Base-by-base conservation (phyloP, 2,113 vertebrate species). In the Pollachius pollachius region DNA sequence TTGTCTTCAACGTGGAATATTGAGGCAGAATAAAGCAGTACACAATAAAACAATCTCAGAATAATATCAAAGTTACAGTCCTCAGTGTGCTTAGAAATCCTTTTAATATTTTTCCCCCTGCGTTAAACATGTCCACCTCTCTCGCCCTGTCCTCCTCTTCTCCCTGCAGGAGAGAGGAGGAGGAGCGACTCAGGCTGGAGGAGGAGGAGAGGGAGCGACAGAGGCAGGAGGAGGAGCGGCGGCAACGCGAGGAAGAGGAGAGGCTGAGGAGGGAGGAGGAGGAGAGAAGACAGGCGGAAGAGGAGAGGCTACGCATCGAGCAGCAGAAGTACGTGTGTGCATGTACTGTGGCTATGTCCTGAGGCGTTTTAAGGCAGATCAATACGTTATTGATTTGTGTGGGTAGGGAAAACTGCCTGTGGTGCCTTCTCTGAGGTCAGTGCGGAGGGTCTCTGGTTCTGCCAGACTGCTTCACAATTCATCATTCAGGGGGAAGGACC, bases 291-390 rank as follows among this genome's bases (percentile, higher is more conserved):
- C 93, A 94, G 58, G 83, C 91, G 15, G 96, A 99, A 68, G 97
- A 99, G 65, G 97, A 99, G 76, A 86, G 95, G 19, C 90, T 97
- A 68, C 94, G 97, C 15, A 81, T 98, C 78, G 97, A 99, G 30
- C 97, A 99, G 70, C 97, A 99, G 78, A 99, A 99, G 97, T 99
- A 88, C 85, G 95, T 17, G 54, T 57, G 54, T 57, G 16, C 30
- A 34, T 34, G 30, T 34, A 34, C 6, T 57, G 54, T 57, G 54
- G 15, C 16, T 57, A n/a, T 57, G 54, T 57, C n/a, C n/a, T 17
- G 7, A 57, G 15, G 5, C 12, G 30, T 34, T 34, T 34, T 34
- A 34, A 34, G 4, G 41, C 41, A 1, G 41, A 48, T 48, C 41
- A 12, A 48, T 48, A 13, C 41, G 8, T 48, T 48, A 48, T 48